phyloP scores from a whole-genome alignment of 2,797 vertebrate genomes.

The Megaceryle alcyon region DNA sequence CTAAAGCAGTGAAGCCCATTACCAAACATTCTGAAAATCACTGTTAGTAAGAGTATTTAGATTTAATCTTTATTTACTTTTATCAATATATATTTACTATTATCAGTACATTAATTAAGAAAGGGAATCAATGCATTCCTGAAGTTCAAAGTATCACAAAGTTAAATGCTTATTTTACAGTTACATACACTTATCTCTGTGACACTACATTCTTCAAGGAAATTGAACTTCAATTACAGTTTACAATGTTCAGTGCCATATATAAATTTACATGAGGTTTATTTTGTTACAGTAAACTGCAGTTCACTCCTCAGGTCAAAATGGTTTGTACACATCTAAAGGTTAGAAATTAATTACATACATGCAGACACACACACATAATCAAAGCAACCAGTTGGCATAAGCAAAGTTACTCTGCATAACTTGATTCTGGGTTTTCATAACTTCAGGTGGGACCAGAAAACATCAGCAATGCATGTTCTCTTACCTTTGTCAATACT shows the following conservation, averaged over 20 bases:
- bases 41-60: background rate
- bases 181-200: background rate
- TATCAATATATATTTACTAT: background rate
- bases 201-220: background rate
- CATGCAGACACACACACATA: background rate
- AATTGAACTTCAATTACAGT: background rate
- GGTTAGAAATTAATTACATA: slow-evolving; percentile 4
- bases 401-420: background rate
- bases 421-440: background rate
- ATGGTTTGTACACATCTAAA: background rate
- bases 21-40: background rate
- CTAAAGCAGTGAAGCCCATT: background rate
- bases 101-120: background rate
- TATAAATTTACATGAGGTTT: background rate
- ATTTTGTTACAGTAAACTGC: background rate
- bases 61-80: background rate
- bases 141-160: background rate
- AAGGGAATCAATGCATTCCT: background rate
- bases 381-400: background rate
- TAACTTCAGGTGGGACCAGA: background rate
- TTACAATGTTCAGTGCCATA: background rate
- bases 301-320: background rate
- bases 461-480: background rate
- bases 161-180: background rate
- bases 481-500: background rate